Percentiles rank a stretch among this genome's conserved stretches.
phyloP scores from a whole-genome alignment of 2,113 vertebrate genomes.

The Procavia capensis region DNA sequence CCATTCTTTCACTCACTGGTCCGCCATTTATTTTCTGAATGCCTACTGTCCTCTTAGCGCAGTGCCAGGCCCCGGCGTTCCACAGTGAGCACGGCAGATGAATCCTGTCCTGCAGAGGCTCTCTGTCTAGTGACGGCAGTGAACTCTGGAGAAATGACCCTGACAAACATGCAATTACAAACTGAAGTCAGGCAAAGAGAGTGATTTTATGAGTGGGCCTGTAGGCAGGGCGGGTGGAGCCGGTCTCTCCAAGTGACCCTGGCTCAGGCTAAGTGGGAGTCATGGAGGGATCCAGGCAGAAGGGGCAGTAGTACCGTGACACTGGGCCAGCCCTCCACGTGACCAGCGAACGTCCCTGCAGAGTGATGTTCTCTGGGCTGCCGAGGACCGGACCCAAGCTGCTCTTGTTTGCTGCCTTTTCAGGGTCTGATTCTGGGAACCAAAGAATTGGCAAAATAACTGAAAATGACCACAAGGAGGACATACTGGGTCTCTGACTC shows the following conservation, averaged over 20 bases:
- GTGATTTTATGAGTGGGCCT: background rate
- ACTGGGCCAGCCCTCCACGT: accelerated
- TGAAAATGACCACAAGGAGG: slow-evolving; percentile 68
- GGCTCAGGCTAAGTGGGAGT: background rate
- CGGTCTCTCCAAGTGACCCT: background rate
- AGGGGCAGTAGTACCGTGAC: background rate
- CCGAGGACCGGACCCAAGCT: background rate
- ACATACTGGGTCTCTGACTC: background rate
- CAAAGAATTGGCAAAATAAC: background rate
- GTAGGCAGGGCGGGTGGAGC: background rate
- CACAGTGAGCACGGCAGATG: background rate
- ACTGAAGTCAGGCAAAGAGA: too few relatives aligned
- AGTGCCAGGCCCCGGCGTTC: background rate
- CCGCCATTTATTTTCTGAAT: background rate
- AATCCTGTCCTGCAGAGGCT: background rate
- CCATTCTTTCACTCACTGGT: background rate
- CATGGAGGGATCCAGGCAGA: background rate
- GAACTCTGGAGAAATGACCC: background rate
- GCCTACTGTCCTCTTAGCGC: background rate
- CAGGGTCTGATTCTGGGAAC: slow-evolving; percentile 36
- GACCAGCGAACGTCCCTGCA: background rate
- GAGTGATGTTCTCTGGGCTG: background rate
- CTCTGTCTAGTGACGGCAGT: background rate
- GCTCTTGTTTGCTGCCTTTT: background rate
- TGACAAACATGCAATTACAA: background rate